Evolutionary conservation across 2,888 invertebrate genomes (phyloP).

Genomic region (Lasioglossum figueresi): DNA sequence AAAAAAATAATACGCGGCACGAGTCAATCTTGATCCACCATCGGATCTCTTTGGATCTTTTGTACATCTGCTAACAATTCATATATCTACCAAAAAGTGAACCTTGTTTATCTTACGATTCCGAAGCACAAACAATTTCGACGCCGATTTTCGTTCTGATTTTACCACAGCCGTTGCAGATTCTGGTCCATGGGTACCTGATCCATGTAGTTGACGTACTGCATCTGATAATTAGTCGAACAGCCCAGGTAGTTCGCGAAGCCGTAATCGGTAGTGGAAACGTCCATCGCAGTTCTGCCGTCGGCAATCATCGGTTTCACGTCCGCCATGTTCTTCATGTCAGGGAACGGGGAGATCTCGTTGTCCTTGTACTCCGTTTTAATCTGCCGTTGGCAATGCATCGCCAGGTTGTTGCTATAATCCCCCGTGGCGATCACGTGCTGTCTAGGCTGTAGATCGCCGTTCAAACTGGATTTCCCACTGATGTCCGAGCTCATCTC

Average conservation of each 20-base stretch:
- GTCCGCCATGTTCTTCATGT: conserved; percentile 68
- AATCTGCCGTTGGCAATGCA: conserved; percentile 68
- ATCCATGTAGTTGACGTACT: conserved; percentile 80
- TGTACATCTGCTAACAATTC: background rate
- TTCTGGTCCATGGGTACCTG: conserved; percentile 78
- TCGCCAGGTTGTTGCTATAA: conserved; percentile 71
- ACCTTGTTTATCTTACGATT: background rate
- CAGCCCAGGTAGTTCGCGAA: conserved; percentile 75
- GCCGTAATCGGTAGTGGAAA: conserved; percentile 74
- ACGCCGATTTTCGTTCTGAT: background rate
- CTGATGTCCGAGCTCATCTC: conserved; percentile 66
- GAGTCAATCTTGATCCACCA: background rate
- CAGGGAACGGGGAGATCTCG: conserved; percentile 70
- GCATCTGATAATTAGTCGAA: conserved; percentile 79
- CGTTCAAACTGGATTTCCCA: conserved; percentile 67
- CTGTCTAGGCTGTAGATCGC: conserved; percentile 66
- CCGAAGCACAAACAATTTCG: background rate
- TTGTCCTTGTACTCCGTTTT: conserved; percentile 76
- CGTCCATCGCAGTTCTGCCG: conserved; percentile 72
- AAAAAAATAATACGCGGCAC: background rate
- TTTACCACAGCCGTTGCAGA: conserved; percentile 80
- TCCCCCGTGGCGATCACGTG: conserved; percentile 66
- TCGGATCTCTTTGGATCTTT: background rate
- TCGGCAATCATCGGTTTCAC: conserved; percentile 65
- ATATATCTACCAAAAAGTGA: background rate